These are phyloP conservation scores for Manduca sexta DNA, from an alignment of 1,140 invertebrate genomes.

Conservation along the genomic window DNA sequence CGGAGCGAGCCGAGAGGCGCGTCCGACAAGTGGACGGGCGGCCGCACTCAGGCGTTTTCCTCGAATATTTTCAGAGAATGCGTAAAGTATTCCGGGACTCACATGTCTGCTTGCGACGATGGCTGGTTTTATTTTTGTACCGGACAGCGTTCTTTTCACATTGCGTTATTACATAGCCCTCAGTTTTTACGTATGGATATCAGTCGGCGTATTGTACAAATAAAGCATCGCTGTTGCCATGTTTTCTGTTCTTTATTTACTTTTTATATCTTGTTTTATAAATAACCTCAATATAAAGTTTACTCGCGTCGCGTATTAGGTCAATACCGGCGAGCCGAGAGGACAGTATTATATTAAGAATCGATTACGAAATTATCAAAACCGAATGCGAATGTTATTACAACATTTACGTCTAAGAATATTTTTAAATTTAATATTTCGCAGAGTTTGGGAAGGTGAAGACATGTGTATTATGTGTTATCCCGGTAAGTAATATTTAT, in stretches of 20 bases:
- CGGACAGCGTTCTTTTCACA: conserved; percentile 35
- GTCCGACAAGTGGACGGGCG: conserved; percentile 13
- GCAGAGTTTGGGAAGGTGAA: too few relatives aligned
- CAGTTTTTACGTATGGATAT: neutral
- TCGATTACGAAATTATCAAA: conserved; percentile 1
- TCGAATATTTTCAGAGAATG: conserved; percentile 47
- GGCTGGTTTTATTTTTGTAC: conserved; percentile 61
- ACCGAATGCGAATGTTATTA: too few relatives aligned
- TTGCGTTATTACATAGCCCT: conserved; percentile 48
- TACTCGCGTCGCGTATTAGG: conserved; percentile 23
- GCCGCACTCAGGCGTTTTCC: conserved; percentile 23
- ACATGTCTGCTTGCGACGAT: conserved; percentile 32
- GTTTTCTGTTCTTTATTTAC: too few relatives aligned
- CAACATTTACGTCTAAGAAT: too few relatives aligned
- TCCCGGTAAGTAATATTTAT: too few relatives aligned
- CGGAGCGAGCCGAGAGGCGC: neutral
- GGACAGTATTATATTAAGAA: conserved; percentile 1
- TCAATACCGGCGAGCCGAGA: conserved; percentile 13
- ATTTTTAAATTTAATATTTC: too few relatives aligned
- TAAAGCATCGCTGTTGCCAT: neutral
- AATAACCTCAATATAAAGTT: conserved; percentile 7
- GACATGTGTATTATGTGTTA: too few relatives aligned
- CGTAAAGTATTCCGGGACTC: conserved; percentile 44
- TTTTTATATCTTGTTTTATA: neutral
- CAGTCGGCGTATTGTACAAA: neutral